Evolutionary conservation across 1,140 invertebrate genomes (phyloP).

Genomic region (Vollenhovia emeryi): DNA sequence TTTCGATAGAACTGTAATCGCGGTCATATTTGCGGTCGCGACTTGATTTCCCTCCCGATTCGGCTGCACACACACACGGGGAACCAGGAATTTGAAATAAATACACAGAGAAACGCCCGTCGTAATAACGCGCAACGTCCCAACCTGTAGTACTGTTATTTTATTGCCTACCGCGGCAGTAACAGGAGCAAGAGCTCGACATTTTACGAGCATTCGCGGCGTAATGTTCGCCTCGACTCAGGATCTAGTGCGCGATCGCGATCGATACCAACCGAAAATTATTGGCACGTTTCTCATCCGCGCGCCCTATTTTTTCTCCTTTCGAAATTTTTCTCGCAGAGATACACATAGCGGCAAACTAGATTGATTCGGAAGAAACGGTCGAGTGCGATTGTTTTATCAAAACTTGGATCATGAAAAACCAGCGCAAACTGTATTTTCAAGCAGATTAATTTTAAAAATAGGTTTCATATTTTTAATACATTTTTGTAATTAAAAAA

Average conservation of each 20-base stretch:
- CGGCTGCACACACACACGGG: neutral
- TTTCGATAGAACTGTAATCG: neutral
- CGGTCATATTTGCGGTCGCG: conserved; percentile 21
- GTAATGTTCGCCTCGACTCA: conserved; percentile 25
- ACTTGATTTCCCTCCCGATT: conserved; percentile 31
- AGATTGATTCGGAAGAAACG: neutral
- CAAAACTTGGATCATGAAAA: neutral
- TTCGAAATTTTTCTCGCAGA: neutral
- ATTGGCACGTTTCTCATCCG: conserved; percentile 53
- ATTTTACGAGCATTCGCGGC: conserved; percentile 56
- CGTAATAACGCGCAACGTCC: conserved; percentile 62
- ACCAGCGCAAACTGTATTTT: neutral
- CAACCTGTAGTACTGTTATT: conserved; percentile 21
- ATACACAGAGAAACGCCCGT: conserved; percentile 28
- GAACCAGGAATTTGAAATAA: conserved; percentile 32
- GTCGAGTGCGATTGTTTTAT: neutral
- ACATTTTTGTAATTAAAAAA: conserved; percentile 5
- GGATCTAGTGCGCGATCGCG: conserved; percentile 26
- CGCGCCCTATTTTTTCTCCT: neutral
- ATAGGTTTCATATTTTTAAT: neutral
- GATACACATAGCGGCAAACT: neutral
- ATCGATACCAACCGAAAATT: conserved; percentile 46
- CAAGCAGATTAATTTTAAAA: neutral
- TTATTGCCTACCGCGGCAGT: conserved; percentile 56
- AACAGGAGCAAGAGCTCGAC: conserved; percentile 51